These are phyloP conservation scores for Acropora yongei DNA, from an alignment of 64 coral and sea anemone species.

Conservation along the genomic window DNA sequence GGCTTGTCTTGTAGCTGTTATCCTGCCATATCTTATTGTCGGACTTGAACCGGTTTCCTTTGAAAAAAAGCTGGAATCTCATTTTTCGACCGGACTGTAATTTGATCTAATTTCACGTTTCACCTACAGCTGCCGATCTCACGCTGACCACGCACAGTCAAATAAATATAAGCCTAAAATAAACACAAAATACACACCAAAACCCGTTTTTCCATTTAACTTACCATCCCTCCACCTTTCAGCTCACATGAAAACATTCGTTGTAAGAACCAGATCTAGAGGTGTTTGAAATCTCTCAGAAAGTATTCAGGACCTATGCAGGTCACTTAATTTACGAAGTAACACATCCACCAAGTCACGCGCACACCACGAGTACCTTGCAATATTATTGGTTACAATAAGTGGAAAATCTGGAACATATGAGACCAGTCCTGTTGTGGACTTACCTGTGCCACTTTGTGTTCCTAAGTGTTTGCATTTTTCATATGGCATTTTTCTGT, in stretches of 20 bases:
- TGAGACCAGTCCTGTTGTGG: not conserved
- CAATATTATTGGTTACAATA: not conserved
- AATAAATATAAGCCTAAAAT: no score
- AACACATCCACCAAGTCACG: not conserved
- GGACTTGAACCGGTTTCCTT: no score
- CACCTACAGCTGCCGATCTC: no score
- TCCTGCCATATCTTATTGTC: not conserved
- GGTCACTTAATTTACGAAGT: conserved; percentile 4
- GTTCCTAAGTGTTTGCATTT: not conserved
- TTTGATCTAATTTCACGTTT: no score
- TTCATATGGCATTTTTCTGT: conserved; percentile 4
- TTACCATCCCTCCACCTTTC: no score
- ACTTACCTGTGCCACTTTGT: not conserved
- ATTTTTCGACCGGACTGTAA: no score
- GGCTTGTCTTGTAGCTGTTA: not conserved
- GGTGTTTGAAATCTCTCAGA: conserved; percentile 4
- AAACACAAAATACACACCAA: no score
- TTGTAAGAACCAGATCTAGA: not conserved
- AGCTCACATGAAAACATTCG: not conserved
- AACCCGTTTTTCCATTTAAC: no score
- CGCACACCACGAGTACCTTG: not conserved
- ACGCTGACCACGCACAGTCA: no score
- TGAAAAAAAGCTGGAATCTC: no score
- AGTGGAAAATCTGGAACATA: not conserved
- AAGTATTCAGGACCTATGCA: conserved; percentile 5